These are phyloP conservation scores for Lethrus apterus DNA, from an alignment of 1,140 invertebrate species.

Conservation along the genomic window DNA sequence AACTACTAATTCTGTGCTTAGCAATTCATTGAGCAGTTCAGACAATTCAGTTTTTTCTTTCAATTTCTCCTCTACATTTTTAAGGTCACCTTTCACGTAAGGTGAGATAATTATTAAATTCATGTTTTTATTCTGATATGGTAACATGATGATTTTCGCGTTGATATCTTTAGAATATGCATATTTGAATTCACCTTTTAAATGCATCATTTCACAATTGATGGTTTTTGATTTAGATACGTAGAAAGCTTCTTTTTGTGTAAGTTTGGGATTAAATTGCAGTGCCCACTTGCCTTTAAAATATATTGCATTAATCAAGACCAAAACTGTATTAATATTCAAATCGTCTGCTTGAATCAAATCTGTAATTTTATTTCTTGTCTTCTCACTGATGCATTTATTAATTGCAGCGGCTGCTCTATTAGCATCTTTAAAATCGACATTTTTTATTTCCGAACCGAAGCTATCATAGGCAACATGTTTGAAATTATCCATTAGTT, in stretches of 20 bases:
- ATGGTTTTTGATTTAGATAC: constrained; percentile 32
- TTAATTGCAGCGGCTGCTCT: constrained; percentile 51
- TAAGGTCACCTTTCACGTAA: no score
- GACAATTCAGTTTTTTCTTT: no score
- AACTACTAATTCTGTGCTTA: no score
- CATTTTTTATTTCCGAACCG: constrained; percentile 43
- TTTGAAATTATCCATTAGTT: no score
- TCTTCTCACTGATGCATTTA: constrained; percentile 63
- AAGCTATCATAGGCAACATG: constrained; percentile 43
- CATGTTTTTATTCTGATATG: no score
- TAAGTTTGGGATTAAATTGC: constrained; percentile 46
- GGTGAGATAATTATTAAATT: no score
- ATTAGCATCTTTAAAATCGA: constrained; percentile 46
- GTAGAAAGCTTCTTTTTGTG: constrained; percentile 44
- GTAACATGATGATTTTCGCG: no score
- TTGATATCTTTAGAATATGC: no score
- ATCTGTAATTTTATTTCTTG: constrained; percentile 62
- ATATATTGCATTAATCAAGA: constrained; percentile 77
- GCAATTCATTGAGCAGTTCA: no score
- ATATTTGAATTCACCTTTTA: no score
- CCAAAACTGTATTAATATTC: constrained; percentile 48
- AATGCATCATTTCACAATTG: constrained; percentile 45
- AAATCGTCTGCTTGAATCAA: constrained; percentile 52
- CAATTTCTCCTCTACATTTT: no score
- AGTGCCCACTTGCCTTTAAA: constrained; percentile 69